These are phyloP conservation scores for Macroramphosus scolopax DNA, from an alignment of 2,797 vertebrate species.

Conservation along the genomic window DNA sequence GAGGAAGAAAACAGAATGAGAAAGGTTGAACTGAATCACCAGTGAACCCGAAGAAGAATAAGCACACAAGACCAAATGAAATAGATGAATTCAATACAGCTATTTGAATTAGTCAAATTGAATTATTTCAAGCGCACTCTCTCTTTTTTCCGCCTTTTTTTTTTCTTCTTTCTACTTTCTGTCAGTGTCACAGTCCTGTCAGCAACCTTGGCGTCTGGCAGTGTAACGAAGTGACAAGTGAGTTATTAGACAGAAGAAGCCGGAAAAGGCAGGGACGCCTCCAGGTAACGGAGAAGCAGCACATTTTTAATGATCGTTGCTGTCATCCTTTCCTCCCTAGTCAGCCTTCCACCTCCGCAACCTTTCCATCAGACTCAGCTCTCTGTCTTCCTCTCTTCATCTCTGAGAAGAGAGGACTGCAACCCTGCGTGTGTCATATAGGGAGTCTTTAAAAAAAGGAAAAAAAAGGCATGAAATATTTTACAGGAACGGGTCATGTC, in stretches of 20 bases:
- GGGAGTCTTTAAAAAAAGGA: constrained; percentile 41
- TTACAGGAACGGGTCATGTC: constrained; percentile 51
- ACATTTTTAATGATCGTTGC: constrained; percentile 80
- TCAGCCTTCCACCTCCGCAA: constrained; percentile 75
- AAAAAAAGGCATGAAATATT: constrained; percentile 48
- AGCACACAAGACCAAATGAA: constrained; percentile 33
- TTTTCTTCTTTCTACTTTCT: constrained; percentile 57
- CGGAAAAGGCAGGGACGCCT: constrained; percentile 87
- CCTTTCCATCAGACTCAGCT: constrained; percentile 71
- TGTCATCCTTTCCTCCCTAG: constrained; percentile 76
- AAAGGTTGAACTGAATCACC: constrained; percentile 48
- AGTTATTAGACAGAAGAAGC: constrained; percentile 94
- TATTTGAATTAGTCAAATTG: constrained; percentile 53
- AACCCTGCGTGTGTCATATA: constrained; percentile 51
- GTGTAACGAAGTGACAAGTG: constrained; percentile 93
- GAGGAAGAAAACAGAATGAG: constrained; percentile 36
- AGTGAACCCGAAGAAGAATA: constrained; percentile 46
- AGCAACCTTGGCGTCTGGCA: constrained; percentile 86
- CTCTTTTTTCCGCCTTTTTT: constrained; percentile 6
- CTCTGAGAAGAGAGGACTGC: constrained; percentile 51
- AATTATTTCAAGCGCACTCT: constrained; percentile 47
- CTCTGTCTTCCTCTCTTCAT: constrained; percentile 57
- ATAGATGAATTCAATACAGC: constrained; percentile 46
- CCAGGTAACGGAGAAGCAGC: constrained; percentile 79
- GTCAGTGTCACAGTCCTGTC: constrained; percentile 91